A percentile compares a stretch with the other conserved stretches of the same genome.
Conservation (phyloP, 1,140 invertebrate species). For the Heliconius eleuchia region DNA sequence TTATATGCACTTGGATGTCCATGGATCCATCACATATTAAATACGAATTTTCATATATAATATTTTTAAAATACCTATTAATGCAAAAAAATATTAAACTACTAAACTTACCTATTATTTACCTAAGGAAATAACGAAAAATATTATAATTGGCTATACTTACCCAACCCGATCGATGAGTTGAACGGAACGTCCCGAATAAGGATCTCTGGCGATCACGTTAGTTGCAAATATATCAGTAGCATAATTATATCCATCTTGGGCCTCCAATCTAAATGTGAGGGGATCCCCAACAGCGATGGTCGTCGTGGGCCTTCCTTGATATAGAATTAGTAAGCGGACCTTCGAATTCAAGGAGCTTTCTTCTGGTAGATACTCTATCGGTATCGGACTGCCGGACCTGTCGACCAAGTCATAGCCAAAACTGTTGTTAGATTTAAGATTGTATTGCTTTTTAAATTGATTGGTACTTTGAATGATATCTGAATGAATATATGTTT, state of each 20-base stretch:
- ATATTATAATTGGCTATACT: constrained; percentile 41
- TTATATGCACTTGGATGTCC: too few species aligned
- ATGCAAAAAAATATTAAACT: too few species aligned
- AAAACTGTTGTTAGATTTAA: constrained; percentile 76
- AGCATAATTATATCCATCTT: constrained; percentile 93
- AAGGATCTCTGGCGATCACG: constrained; percentile 95
- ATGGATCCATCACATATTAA: too few species aligned
- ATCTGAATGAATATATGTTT: constrained; percentile 12
- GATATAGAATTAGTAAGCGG: constrained; percentile 91
- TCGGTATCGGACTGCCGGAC: constrained; percentile 94
- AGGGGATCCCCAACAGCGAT: constrained; percentile 96
- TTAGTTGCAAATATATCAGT: constrained; percentile 96
- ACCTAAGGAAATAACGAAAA: too few species aligned
- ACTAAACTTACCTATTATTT: too few species aligned
- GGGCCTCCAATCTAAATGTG: constrained; percentile 93
- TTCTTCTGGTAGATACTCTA: constrained; percentile 94
- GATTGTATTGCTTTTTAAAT: constrained; percentile 32
- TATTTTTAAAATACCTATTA: too few species aligned
- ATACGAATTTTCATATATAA: too few species aligned
- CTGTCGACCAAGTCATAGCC: constrained; percentile 82
- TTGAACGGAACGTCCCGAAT: constrained; percentile 93
- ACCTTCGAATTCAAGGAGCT: constrained; percentile 94
- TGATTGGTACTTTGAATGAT: constrained; percentile 68
- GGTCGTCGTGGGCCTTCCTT: constrained; percentile 94
- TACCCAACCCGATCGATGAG: constrained; percentile 94